Evolutionary conservation across 2,797 vertebrate species (phyloP), one percentile per base, ranked within the genome.

Genomic region (Sebastes itinus): DNA sequence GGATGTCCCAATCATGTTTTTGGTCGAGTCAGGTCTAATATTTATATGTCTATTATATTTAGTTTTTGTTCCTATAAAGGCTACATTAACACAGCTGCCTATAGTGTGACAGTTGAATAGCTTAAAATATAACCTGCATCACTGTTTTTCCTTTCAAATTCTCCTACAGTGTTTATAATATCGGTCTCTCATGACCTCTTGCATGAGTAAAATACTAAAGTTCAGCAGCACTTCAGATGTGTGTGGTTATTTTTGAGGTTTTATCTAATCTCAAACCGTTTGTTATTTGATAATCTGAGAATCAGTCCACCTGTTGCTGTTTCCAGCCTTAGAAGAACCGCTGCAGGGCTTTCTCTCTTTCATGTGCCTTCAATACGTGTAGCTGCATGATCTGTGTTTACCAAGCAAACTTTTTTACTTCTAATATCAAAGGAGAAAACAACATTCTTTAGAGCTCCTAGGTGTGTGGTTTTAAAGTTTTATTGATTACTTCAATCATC

Each of bases 271-370:
- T 58, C 8, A 52, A 22, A 23, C 33, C 0, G 1, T 11, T 5
- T 71, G 58, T 25, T 62, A 1, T 78, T 67, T 14, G 35, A 33
- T 46, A 11, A 30, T 69, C 11, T 86, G 83, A 23, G 83, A 89
- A 86, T 12, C 1, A 2, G 25, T 35, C 78, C 83, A 84, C 38
- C 85, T 84, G 88, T 62, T 68, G 76, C 35, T 58, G 11, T 8
- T n/a, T 20, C 3, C 12, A 18, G 3, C 52, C 46, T 72, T 3
- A 13, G 7, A 42, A 28, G 20, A 16, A 38, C 74, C 2, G 6
- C 56, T 10, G 6, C 62, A 6, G 4, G 14, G 14, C 16, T 54
- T 54, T 32, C 7, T 30, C 14, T 38, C 8, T 13, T 27, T 28
- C 4, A 61, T 4, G 25, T 61, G n/a, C 60, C 42, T 16, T 25